Percentiles rank a stretch among this genome's conserved stretches.
Evolutionary conservation across 2,888 invertebrate genomes (phyloP).

Genomic region (Heliconius sara): DNA sequence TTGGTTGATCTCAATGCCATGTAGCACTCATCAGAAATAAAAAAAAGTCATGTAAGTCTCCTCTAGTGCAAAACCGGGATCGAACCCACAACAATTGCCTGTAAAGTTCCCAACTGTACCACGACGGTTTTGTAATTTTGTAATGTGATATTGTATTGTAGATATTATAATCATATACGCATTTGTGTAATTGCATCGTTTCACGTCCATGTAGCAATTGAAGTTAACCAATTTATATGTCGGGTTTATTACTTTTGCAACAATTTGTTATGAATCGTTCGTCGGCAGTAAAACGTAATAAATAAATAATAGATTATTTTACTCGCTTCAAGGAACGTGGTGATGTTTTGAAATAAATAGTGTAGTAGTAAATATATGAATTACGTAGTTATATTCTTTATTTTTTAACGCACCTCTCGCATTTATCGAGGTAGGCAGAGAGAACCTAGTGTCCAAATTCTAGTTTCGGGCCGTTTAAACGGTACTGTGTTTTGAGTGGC

Average conservation of each 20-base stretch:
- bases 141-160: background rate
- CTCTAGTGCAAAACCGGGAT: background rate
- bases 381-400: no score
- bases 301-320: slow-evolving; percentile 8
- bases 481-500: background rate
- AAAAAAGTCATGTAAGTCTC: no score
- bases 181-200: slow-evolving; percentile 24
- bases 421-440: background rate
- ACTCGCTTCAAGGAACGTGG: background rate
- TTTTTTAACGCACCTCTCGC: no score
- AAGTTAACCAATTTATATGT: slow-evolving; percentile 22
- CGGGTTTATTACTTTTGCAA: slow-evolving; percentile 29
- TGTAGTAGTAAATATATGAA: background rate
- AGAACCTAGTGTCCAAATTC: background rate
- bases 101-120: background rate
- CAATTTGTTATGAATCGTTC: slow-evolving; percentile 7
- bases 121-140: background rate
- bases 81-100: background rate
- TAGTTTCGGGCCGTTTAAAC: background rate
- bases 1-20: no score
- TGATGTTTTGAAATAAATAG: slow-evolving; percentile 5
- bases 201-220: slow-evolving; percentile 20
- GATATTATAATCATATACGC: slow-evolving; percentile 7
- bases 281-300: slow-evolving; percentile 9
- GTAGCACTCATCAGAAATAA: no score